Percentiles rank a stretch among this genome's conserved stretches.
Conservation (phyloP, 2,113 vertebrate species). For the Turnix velox region DNA sequence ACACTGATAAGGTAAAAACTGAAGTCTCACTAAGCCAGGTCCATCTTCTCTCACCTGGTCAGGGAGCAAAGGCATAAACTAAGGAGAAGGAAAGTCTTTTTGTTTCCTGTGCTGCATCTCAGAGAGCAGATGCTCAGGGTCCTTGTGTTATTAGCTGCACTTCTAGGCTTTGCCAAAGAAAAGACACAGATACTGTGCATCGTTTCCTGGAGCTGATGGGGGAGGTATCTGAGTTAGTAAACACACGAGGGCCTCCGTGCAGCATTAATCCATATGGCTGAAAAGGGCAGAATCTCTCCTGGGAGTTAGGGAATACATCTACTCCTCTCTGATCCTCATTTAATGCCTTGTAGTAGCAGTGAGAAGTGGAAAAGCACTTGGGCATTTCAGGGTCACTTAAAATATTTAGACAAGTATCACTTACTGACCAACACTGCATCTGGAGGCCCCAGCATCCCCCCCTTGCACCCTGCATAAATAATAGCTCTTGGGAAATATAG, state of each 20-base stretch:
- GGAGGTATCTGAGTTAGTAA: not conserved
- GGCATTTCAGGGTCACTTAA: not conserved
- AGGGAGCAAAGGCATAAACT: not conserved
- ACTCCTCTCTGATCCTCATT: not conserved
- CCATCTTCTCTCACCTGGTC: not conserved
- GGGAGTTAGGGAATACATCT: not conserved
- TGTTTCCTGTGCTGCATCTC: not conserved
- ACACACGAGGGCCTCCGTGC: not conserved
- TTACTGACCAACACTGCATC: not conserved
- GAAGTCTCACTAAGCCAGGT: not conserved
- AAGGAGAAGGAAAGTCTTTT: not conserved
- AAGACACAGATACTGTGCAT: accelerated
- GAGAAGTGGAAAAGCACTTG: not conserved
- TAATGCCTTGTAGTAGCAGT: not conserved
- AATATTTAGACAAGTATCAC: not conserved
- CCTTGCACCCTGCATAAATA: not conserved
- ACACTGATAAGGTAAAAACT: not conserved
- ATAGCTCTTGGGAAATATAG: not conserved
- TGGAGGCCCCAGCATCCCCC: not conserved
- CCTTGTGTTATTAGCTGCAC: not conserved
- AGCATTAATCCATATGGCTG: not conserved
- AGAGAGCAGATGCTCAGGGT: not conserved
- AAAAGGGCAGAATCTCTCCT: not conserved
- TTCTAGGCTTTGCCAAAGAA: not conserved
- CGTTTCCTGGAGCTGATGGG: not conserved